These are phyloP conservation scores for Aramus guarauna DNA, from an alignment of 2,113 vertebrate species.

Conservation along the genomic window DNA sequence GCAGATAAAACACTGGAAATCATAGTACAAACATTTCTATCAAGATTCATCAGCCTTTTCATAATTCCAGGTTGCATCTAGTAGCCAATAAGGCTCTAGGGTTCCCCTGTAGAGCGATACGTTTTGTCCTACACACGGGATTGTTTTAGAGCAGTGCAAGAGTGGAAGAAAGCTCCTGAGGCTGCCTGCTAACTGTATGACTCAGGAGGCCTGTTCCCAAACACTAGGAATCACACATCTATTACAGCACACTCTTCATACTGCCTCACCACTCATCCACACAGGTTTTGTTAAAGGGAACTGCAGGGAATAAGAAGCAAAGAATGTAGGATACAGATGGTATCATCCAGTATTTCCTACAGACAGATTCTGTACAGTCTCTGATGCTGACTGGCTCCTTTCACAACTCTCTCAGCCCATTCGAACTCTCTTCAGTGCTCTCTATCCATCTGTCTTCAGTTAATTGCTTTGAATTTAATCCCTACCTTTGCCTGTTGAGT, in stretches of 20 bases:
- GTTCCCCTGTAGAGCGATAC: not conserved
- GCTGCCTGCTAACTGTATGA: not conserved
- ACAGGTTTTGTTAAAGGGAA: not conserved
- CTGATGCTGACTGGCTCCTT: not conserved
- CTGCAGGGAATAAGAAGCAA: not conserved
- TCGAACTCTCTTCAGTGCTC: too few relatives aligned
- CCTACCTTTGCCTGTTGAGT: not conserved
- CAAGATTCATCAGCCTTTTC: not conserved
- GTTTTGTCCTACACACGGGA: not conserved
- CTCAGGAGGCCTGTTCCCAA: not conserved
- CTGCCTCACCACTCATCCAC: not conserved
- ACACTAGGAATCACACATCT: not conserved
- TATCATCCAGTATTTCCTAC: not conserved
- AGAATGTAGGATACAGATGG: not conserved
- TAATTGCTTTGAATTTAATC: not conserved
- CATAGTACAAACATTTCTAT: not conserved
- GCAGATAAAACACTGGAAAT: not conserved
- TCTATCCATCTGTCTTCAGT: not conserved
- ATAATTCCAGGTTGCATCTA: not conserved
- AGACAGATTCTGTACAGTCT: not conserved
- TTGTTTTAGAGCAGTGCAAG: not conserved
- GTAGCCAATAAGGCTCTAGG: not conserved
- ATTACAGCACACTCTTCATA: not conserved
- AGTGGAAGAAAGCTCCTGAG: not conserved
- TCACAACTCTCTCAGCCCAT: not conserved